A percentile compares a stretch with the other conserved stretches of the same genome.
Conservation (phyloP, 2,797 vertebrate species). For the Lithobates pipiens region DNA sequence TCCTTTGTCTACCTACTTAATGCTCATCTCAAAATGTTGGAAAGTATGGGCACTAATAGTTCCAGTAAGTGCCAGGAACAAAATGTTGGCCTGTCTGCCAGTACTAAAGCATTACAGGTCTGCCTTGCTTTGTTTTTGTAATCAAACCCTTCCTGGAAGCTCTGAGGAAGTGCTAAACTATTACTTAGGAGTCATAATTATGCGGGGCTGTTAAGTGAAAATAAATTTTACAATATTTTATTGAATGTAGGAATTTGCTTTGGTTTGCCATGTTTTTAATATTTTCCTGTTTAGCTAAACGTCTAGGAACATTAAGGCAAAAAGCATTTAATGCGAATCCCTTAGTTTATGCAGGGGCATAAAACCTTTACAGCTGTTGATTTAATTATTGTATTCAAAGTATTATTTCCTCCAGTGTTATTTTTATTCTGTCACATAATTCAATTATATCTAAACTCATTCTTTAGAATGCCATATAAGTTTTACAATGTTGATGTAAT, state of each 20-base stretch:
- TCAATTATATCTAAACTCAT: no score
- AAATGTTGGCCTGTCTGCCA: no score
- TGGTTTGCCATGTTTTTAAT: conserved; percentile 73
- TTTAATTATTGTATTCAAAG: no score
- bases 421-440: no score
- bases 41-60: no score
- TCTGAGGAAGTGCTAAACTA: conserved; percentile 33
- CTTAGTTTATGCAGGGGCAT: no score
- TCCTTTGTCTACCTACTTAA: no score
- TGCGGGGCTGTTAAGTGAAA: conserved; percentile 47
- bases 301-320: conserved; percentile 74
- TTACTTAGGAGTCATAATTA: conserved; percentile 39
- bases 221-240: conserved; percentile 63
- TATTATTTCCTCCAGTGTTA: no score
- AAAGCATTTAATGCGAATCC: not conserved
- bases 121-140: conserved; percentile 14
- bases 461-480: no score
- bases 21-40: no score
- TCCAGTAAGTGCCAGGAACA: not conserved
- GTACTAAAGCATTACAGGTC: no score
- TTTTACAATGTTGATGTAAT: no score
- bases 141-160: conserved; percentile 27
- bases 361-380: conserved; percentile 58
- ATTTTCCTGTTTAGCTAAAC: conserved; percentile 76
- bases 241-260: conserved; percentile 72